Evolutionary conservation across 2,113 vertebrate genomes (phyloP), one percentile per base, ranked within the genome.

Genomic region (Typhlomys cinereus): DNA sequence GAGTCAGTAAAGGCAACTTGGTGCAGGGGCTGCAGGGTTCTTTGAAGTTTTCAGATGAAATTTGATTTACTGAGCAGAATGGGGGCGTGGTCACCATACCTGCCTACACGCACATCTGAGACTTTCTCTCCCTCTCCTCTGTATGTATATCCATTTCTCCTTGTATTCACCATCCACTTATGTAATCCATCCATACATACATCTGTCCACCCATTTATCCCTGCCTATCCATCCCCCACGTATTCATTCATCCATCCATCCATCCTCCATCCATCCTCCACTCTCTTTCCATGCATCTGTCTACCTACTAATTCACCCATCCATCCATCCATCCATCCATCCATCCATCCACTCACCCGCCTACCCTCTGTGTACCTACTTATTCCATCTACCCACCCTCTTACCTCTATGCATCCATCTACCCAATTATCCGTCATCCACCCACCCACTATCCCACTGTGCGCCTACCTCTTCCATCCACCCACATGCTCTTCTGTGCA

Each of bases 271-370:
- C 44, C 46, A 5, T 14, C 34, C 29, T 50, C 1, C n/a, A n/a
- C n/a, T n/a, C n/a, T n/a, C n/a, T n/a, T n/a, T 3, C 7, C 25
- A 4, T 15, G 14, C 15, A 29, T 29, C 27, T 17, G 15, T 70
- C 21, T 25, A 13, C 67, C 23, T 70, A 34, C 13, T 5, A 4
- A 34, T 29, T 5, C 29, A 73, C 7, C 23, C 50, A 57, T 7
- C n/a, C 48, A 27, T 13, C 5, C 1, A 39, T 1, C 11, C n/a
- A 27, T 2, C 50, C 21, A 39, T 4, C 11, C 21, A 27, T 27
- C 10, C 74, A 27, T 8, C 21, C 5, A 27, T 1, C 73, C 44
- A 54, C 2, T 13, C 20, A 36, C 29, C 20, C 14, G 39, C 25
- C 57, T n/a, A n/a, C n/a, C n/a, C n/a, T n/a, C n/a, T n/a, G n/a